Conservation (phyloP, 23 tunicate species). For the Ascidia mentula region DNA sequence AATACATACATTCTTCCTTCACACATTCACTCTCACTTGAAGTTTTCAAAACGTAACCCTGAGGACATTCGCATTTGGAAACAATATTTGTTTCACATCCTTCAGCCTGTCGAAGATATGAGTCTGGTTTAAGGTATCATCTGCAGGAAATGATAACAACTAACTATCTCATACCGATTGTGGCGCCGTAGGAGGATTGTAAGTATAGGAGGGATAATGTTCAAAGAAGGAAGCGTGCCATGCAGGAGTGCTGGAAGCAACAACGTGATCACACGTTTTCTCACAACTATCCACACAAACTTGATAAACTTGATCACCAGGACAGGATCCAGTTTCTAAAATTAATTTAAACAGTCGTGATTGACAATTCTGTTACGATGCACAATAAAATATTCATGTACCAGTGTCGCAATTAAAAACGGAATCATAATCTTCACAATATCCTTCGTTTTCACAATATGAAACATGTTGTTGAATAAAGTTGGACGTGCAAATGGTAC, state of each 20-base stretch:
- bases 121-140: no score
- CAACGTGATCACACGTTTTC: background rate
- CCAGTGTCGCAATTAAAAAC: background rate
- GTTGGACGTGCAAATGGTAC: conserved; percentile 4
- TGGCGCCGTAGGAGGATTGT: no score
- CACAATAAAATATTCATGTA: background rate
- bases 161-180: no score
- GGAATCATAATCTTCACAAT: background rate
- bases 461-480: conserved; percentile 17
- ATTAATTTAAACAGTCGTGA: background rate
- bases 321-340: conserved; percentile 7
- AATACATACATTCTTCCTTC: no score
- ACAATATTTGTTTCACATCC: no score
- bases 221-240: background rate
- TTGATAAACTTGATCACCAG: conserved; percentile 6
- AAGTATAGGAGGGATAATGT: no score
- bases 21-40: no score
- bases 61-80: no score
- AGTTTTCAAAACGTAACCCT: no score
- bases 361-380: background rate
- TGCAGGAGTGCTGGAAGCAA: background rate
- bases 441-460: background rate
- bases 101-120: no score
- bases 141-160: no score
- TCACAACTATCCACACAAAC: conserved; percentile 11